Evolutionary conservation across 2,888 invertebrate genomes (phyloP).

Genomic region (Acleris sparsana): DNA sequence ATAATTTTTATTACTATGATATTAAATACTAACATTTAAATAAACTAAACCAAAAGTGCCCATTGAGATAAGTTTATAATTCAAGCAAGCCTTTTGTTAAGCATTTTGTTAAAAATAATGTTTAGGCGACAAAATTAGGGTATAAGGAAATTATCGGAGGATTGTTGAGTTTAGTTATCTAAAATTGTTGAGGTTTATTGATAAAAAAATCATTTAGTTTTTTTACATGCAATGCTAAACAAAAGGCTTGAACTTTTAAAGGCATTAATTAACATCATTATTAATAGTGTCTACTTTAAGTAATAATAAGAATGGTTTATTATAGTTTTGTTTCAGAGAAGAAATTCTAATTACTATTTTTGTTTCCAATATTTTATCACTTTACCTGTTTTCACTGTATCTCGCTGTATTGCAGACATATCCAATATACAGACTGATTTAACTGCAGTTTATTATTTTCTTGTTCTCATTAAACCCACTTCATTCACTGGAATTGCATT

Average conservation of each 20-base stretch:
- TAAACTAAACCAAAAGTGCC: slow-evolving; percentile 84
- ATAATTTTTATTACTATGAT: slow-evolving; percentile 79
- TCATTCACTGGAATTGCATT: neutral
- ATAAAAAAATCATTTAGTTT: slow-evolving; percentile 70
- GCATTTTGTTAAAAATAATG: slow-evolving; percentile 77
- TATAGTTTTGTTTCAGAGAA: slow-evolving; percentile 82
- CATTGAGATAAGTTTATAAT: slow-evolving; percentile 83
- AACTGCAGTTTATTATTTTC: slow-evolving; percentile 59
- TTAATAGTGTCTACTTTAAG: slow-evolving; percentile 78
- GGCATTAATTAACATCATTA: slow-evolving; percentile 83
- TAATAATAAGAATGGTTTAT: slow-evolving; percentile 81
- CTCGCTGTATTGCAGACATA: slow-evolving; percentile 85
- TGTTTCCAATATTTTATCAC: slow-evolving; percentile 83
- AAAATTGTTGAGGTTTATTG: slow-evolving; percentile 80
- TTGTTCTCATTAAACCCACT: neutral
- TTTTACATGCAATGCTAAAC: slow-evolving; percentile 72
- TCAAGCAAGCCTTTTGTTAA: slow-evolving; percentile 76
- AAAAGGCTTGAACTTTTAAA: slow-evolving; percentile 79
- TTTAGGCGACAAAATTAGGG: slow-evolving; percentile 82
- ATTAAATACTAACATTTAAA: slow-evolving; percentile 80
- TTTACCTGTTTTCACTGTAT: slow-evolving; percentile 83
- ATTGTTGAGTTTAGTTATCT: slow-evolving; percentile 81
- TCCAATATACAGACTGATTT: slow-evolving; percentile 85
- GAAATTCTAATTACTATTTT: slow-evolving; percentile 83
- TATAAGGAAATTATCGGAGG: slow-evolving; percentile 77